These are phyloP conservation scores for Entomobrya multifasciata DNA, from an alignment of 2,888 invertebrate genomes.

Conservation along the genomic window DNA sequence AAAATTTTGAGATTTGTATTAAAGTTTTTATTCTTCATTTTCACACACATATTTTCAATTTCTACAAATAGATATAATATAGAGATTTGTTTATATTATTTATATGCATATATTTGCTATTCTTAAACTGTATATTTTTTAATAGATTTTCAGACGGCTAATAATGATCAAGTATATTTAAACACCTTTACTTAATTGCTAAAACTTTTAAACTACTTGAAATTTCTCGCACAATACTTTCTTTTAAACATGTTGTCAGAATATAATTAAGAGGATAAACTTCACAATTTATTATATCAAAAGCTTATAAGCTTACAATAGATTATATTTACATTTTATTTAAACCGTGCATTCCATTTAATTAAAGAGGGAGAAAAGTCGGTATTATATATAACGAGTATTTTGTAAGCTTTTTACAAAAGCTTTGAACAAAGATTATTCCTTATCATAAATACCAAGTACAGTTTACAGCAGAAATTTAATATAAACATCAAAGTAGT, in stretches of 20 bases:
- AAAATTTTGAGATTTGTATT: slow-evolving; percentile 32
- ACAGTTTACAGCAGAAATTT: too few relatives aligned
- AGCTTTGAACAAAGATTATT: too few relatives aligned
- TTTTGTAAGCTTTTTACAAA: too few relatives aligned
- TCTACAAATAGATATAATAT: slow-evolving; percentile 8
- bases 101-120: slow-evolving; percentile 6
- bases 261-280: too few relatives aligned
- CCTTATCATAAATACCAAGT: too few relatives aligned
- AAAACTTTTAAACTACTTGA: neutral
- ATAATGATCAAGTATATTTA: neutral
- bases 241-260: neutral
- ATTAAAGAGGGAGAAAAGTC: too few relatives aligned
- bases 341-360: too few relatives aligned
- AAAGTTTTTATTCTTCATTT: slow-evolving; percentile 54
- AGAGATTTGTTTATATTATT: slow-evolving; percentile 8
- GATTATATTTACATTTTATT: too few relatives aligned
- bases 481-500: too few relatives aligned
- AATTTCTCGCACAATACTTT: neutral
- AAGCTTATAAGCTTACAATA: too few relatives aligned
- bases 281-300: too few relatives aligned
- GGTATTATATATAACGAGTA: too few relatives aligned
- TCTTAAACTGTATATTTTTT: neutral
- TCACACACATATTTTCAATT: slow-evolving; percentile 39
- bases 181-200: neutral
- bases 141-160: slow-evolving; percentile 22